Evolutionary conservation across 1,140 invertebrate genomes (phyloP).

Genomic region (Hermetia illucens): DNA sequence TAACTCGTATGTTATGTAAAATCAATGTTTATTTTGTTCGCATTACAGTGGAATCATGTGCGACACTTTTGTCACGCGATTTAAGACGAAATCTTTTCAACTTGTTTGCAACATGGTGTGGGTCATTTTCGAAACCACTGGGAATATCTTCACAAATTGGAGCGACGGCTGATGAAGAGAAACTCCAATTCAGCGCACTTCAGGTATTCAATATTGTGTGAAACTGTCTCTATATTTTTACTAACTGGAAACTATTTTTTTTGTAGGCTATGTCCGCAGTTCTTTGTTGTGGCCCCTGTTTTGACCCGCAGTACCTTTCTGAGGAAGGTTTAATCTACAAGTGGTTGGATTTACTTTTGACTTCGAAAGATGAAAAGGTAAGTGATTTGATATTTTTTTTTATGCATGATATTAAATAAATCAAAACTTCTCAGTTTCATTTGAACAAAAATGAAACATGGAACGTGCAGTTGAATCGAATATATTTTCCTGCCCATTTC

Average conservation of each 20-base stretch:
- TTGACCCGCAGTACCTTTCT: constrained; percentile 66
- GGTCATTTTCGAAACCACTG: constrained; percentile 52
- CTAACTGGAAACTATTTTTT: constrained; percentile 2
- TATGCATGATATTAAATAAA: constrained; percentile 1
- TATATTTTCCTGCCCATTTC: too few species aligned
- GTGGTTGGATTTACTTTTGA: constrained; percentile 84
- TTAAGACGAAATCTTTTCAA: constrained; percentile 75
- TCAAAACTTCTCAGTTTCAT: constrained; percentile 1
- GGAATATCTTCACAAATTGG: constrained; percentile 26
- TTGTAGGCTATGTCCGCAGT: constrained; percentile 84
- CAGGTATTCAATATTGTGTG: constrained; percentile 39
- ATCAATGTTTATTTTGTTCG: constrained; percentile 7
- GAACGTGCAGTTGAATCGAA: not conserved
- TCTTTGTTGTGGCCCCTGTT: constrained; percentile 88
- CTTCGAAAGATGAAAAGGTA: constrained; percentile 80
- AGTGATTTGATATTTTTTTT: too few species aligned
- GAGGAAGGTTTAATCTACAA: constrained; percentile 87
- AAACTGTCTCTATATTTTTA: not conserved
- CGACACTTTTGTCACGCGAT: constrained; percentile 73
- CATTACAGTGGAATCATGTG: constrained; percentile 69
- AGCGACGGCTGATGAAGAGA: constrained; percentile 37
- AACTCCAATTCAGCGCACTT: constrained; percentile 51
- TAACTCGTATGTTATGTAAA: too few species aligned
- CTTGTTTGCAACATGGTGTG: constrained; percentile 88
- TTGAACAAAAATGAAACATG: too few species aligned